Evolutionary conservation across 2,888 invertebrate species (phyloP).

Genomic region (Pollenia angustigena): DNA sequence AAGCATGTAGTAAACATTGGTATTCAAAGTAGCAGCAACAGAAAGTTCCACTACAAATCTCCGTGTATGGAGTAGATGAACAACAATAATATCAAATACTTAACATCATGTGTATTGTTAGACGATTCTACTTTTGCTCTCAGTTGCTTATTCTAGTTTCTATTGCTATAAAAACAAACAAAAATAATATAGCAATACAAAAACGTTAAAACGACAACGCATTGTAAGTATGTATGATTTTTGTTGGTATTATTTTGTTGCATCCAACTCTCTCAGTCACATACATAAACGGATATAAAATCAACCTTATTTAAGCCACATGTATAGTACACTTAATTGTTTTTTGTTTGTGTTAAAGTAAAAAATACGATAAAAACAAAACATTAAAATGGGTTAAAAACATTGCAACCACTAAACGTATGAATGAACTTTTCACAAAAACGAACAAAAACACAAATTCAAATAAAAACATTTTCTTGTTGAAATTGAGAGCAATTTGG

Average conservation of each 20-base stretch:
- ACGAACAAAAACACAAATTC: not conserved
- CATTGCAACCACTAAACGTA: constrained; percentile 37
- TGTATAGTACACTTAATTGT: constrained; percentile 52
- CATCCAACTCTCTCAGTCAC: not conserved
- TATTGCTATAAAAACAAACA: not conserved
- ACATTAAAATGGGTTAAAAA: constrained; percentile 66
- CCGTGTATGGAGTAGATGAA: not conserved
- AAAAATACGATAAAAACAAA: constrained; percentile 24
- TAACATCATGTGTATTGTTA: constrained; percentile 28
- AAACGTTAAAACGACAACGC: constrained; percentile 31
- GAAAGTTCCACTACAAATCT: not conserved
- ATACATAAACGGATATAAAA: constrained; percentile 39
- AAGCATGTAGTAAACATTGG: too few relatives aligned
- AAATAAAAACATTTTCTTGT: not conserved
- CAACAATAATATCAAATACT: constrained; percentile 44
- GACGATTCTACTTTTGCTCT: not conserved
- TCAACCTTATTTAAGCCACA: constrained; percentile 64
- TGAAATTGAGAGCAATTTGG: constrained; percentile 24
- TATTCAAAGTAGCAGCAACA: not conserved
- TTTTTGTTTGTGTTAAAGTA: constrained; percentile 30
- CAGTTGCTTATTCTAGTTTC: constrained; percentile 6
- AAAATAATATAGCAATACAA: constrained; percentile 2
- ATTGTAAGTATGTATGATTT: constrained; percentile 6
- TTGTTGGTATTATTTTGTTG: constrained; percentile 3
- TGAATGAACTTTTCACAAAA: constrained; percentile 26